Percentiles rank a stretch among this genome's conserved stretches.
phyloP scores from a whole-genome alignment of 2,797 vertebrate genomes.

The Falco novaeseelandiae region DNA sequence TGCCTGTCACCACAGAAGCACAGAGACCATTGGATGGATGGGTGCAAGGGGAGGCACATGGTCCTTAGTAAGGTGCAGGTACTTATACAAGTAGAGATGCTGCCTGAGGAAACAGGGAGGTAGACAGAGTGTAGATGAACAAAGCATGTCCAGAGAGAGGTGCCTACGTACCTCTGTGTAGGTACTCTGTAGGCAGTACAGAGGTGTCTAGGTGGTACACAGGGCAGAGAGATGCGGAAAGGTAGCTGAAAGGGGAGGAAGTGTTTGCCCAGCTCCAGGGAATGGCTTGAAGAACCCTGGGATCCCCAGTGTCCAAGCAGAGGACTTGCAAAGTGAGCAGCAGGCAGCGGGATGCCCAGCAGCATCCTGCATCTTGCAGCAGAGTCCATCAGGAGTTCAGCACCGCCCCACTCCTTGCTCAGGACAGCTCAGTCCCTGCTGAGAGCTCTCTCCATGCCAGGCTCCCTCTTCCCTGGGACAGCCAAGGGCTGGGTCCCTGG shows the following conservation, averaged over 20 bases:
- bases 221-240: neutral
- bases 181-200: no score
- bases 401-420: neutral
- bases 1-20: neutral
- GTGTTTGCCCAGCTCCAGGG: neutral
- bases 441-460: neutral
- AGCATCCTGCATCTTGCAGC: neutral
- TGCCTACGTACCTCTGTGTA: neutral
- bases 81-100: neutral
- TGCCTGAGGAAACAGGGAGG: neutral
- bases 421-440: neutral
- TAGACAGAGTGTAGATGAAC: neutral
- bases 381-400: neutral
- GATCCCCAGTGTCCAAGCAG: neutral
- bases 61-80: neutral
- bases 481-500: neutral
- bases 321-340: neutral
- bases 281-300: neutral
- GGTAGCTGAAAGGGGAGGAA: neutral
- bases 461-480: neutral
- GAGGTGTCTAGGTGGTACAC: neutral
- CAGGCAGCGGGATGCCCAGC: neutral
- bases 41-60: neutral
- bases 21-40: neutral
- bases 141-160: neutral